Evolutionary conservation across 1,140 invertebrate species (phyloP).

Genomic region (Papilio xuthus): DNA sequence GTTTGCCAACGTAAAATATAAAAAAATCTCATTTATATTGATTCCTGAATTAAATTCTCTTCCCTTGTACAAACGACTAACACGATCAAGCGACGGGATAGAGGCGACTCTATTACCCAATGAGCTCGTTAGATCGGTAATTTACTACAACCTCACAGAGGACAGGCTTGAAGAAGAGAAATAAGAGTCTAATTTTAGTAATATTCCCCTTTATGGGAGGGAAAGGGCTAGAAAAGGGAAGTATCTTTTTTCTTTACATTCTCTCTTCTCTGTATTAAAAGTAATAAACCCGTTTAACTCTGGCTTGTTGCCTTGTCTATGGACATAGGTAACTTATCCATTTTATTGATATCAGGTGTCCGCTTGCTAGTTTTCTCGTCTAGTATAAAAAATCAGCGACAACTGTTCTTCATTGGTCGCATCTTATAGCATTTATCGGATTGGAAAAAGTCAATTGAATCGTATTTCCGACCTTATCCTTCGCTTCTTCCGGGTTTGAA

Average conservation of each 20-base stretch:
- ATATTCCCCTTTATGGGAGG: not conserved
- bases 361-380: not conserved
- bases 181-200: not conserved
- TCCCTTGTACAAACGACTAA: not conserved
- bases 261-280: too few relatives aligned
- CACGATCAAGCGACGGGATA: not conserved
- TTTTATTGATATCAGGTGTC: not conserved
- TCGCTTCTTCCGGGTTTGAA: conserved; percentile 5
- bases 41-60: not conserved
- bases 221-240: not conserved
- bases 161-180: not conserved
- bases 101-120: too few relatives aligned
- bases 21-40: not conserved
- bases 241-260: not conserved
- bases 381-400: not conserved
- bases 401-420: not conserved
- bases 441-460: not conserved
- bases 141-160: not conserved
- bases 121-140: too few relatives aligned
- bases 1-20: too few relatives aligned
- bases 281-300: not conserved
- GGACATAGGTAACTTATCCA: not conserved
- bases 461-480: conserved; percentile 1
- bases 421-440: not conserved
- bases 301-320: not conserved